These are phyloP conservation scores for Aporrectodea caliginosa DNA, from an alignment of 1,140 invertebrate genomes.

Conservation along the genomic window DNA sequence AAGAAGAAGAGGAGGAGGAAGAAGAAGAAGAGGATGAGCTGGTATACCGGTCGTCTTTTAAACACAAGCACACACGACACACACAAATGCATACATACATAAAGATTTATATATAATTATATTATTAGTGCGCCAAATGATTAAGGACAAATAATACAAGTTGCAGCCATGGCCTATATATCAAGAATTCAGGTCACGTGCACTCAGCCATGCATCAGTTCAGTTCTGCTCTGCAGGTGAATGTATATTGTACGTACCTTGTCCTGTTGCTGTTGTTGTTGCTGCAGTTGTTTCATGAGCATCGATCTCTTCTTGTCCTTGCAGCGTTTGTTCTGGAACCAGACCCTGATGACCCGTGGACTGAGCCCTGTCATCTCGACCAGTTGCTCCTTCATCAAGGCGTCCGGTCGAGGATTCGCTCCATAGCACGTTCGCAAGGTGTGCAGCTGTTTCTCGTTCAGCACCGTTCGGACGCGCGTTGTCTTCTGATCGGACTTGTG, in stretches of 20 bases:
- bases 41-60: too few species aligned
- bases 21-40: too few species aligned
- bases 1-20: too few species aligned
- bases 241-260: background rate
- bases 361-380: constrained; percentile 97
- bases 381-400: constrained; percentile 97
- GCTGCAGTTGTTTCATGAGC: constrained; percentile 93
- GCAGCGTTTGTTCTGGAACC: constrained; percentile 96
- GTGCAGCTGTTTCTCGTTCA: constrained; percentile 97
- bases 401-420: constrained; percentile 95
- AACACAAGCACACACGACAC: too few species aligned
- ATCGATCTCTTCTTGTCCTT: constrained; percentile 98
- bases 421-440: constrained; percentile 86
- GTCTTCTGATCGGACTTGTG: constrained; percentile 64
- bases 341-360: constrained; percentile 91
- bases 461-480: constrained; percentile 90
- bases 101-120: too few species aligned
- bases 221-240: too few species aligned
- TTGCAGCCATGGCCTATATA: too few species aligned
- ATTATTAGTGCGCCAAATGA: too few species aligned
- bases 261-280: constrained; percentile 69
- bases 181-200: too few species aligned
- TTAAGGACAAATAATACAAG: too few species aligned
- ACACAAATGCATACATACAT: too few species aligned
- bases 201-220: too few species aligned